phyloP scores from a whole-genome alignment of 2,113 vertebrate species.

The Psophia crepitans region DNA sequence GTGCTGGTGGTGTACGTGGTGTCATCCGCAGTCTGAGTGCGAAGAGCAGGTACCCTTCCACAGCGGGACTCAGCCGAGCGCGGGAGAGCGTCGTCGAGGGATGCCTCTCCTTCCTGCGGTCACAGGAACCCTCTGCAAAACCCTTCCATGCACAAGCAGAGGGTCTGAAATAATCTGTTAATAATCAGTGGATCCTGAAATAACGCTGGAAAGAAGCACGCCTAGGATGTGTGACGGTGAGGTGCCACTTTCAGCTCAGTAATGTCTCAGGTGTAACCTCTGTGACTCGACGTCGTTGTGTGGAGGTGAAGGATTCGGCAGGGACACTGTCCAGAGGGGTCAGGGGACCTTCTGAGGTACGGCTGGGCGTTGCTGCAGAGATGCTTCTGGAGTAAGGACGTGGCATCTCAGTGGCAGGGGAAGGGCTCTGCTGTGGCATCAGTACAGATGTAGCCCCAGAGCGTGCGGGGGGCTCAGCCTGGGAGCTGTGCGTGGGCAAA shows the following conservation, averaged over 20 bases:
- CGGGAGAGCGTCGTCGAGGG: neutral
- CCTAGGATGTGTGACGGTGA: rapidly evolving
- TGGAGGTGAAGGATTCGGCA: neutral
- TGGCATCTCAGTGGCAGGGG: neutral
- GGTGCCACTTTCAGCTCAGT: neutral
- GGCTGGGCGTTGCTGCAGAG: neutral
- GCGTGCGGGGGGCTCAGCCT: neutral
- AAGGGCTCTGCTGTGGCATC: rapidly evolving
- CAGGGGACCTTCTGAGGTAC: rapidly evolving
- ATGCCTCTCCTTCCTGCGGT: too few species aligned
- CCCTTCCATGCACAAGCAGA: rapidly evolving
- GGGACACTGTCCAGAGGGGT: neutral
- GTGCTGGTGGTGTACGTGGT: neutral
- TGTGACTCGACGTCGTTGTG: neutral
- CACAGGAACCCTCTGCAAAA: neutral
- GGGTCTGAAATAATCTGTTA: too few species aligned
- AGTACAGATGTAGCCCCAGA: neutral
- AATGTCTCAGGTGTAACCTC: rapidly evolving
- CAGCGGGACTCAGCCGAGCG: rapidly evolving
- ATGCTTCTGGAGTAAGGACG: neutral
- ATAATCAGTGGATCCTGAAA: too few species aligned
- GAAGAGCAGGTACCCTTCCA: neutral
- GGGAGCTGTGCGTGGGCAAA: neutral
- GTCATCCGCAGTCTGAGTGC: neutral
- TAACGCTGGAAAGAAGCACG: rapidly evolving